Conservation (phyloP, 2,797 vertebrate species). For the Hyperoplus immaculatus region DNA sequence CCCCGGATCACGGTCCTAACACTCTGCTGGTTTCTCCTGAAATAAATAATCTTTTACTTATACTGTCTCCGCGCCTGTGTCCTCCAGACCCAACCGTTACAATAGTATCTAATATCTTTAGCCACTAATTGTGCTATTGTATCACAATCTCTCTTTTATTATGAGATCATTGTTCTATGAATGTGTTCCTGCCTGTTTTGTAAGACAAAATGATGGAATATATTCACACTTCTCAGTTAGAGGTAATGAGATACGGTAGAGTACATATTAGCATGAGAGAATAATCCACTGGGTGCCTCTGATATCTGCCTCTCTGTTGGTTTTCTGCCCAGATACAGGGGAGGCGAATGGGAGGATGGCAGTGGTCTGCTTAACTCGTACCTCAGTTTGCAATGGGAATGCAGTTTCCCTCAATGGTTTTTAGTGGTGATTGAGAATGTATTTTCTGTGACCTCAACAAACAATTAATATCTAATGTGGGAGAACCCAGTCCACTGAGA, state of each 20-base stretch:
- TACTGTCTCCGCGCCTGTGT: no score
- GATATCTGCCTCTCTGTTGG: conserved; percentile 50
- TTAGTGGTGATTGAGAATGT: conserved; percentile 37
- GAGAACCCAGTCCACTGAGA: conserved; percentile 3
- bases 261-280: conserved; percentile 66
- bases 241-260: conserved; percentile 52
- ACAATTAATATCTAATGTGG: conserved; percentile 28
- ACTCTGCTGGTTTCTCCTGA: no score
- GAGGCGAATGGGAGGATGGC: conserved; percentile 47
- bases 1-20: no score
- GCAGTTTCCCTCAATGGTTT: conserved; percentile 31
- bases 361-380: conserved; percentile 35
- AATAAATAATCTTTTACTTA: no score
- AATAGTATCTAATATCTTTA: neutral
- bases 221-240: conserved; percentile 49
- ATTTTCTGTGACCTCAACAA: conserved; percentile 18
- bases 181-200: conserved; percentile 32
- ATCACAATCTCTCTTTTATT: conserved; percentile 8
- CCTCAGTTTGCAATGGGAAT: conserved; percentile 33
- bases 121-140: conserved; percentile 4
- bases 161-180: conserved; percentile 17
- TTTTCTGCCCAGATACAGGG: conserved; percentile 73
- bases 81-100: no score
- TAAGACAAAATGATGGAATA: conserved; percentile 50
- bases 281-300: conserved; percentile 54